A percentile compares a stretch with the other conserved stretches of the same genome.
Conservation (phyloP, 2,797 vertebrate species). For the Neostethus bicornis region DNA sequence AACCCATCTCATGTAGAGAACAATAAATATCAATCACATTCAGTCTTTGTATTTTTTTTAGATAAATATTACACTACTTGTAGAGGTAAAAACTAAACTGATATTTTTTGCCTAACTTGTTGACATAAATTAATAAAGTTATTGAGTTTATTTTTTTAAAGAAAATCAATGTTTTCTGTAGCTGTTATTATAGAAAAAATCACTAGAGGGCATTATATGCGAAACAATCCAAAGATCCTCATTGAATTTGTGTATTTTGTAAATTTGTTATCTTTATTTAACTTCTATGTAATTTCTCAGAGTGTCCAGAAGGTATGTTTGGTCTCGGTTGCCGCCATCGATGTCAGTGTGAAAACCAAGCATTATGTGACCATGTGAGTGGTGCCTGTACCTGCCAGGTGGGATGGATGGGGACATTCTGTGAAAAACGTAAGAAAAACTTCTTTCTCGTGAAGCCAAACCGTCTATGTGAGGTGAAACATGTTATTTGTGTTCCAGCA, state of each 20-base stretch:
- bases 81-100: too few relatives aligned
- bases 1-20: too few relatives aligned
- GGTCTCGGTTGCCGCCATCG: slow-evolving; percentile 82
- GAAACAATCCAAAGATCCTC: neutral
- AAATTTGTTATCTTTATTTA: neutral
- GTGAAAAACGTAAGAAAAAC: slow-evolving; percentile 85
- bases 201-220: neutral
- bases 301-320: slow-evolving; percentile 84
- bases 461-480: neutral
- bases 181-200: neutral
- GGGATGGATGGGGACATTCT: slow-evolving; percentile 92
- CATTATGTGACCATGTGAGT: slow-evolving; percentile 89
- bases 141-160: neutral
- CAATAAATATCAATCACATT: too few relatives aligned
- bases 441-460: neutral
- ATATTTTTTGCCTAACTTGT: too few relatives aligned
- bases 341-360: slow-evolving; percentile 90
- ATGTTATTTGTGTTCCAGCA: slow-evolving; percentile 71
- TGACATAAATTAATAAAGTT: neutral
- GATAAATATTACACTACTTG: too few relatives aligned
- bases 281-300: slow-evolving; percentile 66
- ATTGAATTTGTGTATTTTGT: neutral
- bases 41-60: too few relatives aligned
- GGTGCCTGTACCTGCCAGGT: slow-evolving; percentile 90
- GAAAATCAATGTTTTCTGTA: too few relatives aligned